Evolutionary conservation across 2,888 invertebrate species (phyloP), one percentile per base, ranked within the genome.

Genomic region (Harpalus rubripes): DNA sequence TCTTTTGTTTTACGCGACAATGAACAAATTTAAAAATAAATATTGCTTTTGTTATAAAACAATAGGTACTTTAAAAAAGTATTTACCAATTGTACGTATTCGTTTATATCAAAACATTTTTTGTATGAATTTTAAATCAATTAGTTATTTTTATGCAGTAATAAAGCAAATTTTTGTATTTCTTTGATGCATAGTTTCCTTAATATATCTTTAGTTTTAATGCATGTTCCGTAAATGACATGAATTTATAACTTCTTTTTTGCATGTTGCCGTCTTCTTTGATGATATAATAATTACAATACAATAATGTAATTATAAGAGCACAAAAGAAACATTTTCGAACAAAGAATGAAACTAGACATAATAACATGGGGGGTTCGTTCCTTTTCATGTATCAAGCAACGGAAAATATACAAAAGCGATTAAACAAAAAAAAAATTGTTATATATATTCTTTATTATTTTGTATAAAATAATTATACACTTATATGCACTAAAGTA

Each of bases 181-280:
- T 8, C 56, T 12, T 76, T 76, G 56, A 18, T 10, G 52, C 39
- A 41, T 52, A 56, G 76, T 76, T 76, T 44, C 52, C 10, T 76
- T 76, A 18, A 76, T 56, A 22, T 76, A 44, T 26, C 10, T 26
- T 52, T 32, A 5, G 44, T 22, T 32, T 26, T 52, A 52, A 76
- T 16, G 76, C 22, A 18, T 18, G 10, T 8, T 56, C 44, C 22
- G 12, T 18, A 15, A 41, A 32, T 39, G 39, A 44, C 22, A 41
- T 76, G 16, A 76, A 52, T 18, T 32, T 56, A 52, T 76, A 76
- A 76, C 76, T 76, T 44, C 22, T 63, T 18, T 63, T 26, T 63
- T 63, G 63, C 22, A 52, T 76, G 44, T 22, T 52, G 52, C 32
- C 76, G 5, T 76, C 12, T 7, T 7, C 22, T 76, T 76, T 44